Conservation (phyloP, 2,888 invertebrate species). For the Tenthredo livida region DNA sequence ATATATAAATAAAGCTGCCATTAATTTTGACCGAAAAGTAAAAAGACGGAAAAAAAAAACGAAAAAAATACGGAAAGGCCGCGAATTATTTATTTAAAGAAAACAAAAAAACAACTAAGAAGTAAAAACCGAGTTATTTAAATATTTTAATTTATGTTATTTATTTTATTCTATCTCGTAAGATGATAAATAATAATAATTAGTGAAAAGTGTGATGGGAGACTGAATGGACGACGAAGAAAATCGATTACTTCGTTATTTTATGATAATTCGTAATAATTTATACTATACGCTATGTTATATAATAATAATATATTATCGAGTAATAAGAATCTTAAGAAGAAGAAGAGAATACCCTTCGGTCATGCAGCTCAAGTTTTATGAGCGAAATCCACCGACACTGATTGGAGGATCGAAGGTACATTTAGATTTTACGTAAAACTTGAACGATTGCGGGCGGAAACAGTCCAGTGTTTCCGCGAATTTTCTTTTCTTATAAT, state of each 20-base stretch:
- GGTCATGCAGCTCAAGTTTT: neutral
- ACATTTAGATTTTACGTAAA: too few species aligned
- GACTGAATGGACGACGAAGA: neutral
- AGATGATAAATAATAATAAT: neutral
- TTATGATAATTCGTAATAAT: neutral
- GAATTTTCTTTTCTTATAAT: too few species aligned
- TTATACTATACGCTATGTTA: neutral
- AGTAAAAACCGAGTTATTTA: neutral
- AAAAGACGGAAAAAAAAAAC: neutral
- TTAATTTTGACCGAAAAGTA: neutral
- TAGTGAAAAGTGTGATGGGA: neutral
- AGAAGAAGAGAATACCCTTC: neutral
- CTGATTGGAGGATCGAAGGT: too few species aligned
- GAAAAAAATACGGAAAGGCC: neutral
- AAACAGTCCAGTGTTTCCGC: too few species aligned
- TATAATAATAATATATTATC: neutral
- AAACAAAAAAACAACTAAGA: neutral
- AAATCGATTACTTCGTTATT: neutral
- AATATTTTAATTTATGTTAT: neutral
- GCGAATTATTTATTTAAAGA: neutral
- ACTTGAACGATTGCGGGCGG: too few species aligned
- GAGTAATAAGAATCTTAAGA: constrained; percentile 1
- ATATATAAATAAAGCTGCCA: constrained; percentile 11
- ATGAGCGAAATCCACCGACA: neutral
- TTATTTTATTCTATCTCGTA: constrained; percentile 1